Conservation (phyloP, 2,888 invertebrate genomes). For the Therioaphis trifolii region DNA sequence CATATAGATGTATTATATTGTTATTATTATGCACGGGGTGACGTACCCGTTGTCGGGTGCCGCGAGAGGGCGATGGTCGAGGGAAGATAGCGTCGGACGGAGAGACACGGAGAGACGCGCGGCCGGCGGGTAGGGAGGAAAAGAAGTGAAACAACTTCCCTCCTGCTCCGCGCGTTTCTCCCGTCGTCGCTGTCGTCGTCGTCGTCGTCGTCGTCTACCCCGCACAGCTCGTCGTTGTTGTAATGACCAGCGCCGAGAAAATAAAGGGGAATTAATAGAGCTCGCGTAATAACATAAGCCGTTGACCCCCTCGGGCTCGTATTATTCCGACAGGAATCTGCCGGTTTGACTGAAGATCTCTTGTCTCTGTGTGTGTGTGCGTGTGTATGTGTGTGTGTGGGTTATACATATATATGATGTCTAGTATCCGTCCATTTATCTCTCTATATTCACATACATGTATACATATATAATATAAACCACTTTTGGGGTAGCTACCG, state of each 20-base stretch:
- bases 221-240: conserved; percentile 9
- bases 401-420: too few relatives aligned
- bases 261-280: conserved; percentile 64
- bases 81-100: neutral
- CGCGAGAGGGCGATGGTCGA: conserved; percentile 24
- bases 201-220: neutral
- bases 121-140: neutral
- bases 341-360: neutral
- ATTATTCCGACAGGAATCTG: conserved; percentile 25
- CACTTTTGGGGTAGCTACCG: too few relatives aligned
- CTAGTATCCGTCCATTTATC: too few relatives aligned
- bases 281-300: conserved; percentile 64
- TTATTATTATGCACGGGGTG: too few relatives aligned
- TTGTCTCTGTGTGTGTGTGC: neutral
- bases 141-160: conserved; percentile 19
- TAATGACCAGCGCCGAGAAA: conserved; percentile 61
- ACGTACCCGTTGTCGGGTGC: neutral
- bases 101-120: too few relatives aligned
- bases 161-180: neutral
- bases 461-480: too few relatives aligned
- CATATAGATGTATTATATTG: too few relatives aligned
- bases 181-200: neutral
- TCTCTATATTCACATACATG: too few relatives aligned
- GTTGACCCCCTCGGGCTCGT: conserved; percentile 4
- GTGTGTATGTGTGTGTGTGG: neutral